Evolutionary conservation across 2,113 vertebrate species (phyloP).

Genomic region (Corythornis madagascariensis): DNA sequence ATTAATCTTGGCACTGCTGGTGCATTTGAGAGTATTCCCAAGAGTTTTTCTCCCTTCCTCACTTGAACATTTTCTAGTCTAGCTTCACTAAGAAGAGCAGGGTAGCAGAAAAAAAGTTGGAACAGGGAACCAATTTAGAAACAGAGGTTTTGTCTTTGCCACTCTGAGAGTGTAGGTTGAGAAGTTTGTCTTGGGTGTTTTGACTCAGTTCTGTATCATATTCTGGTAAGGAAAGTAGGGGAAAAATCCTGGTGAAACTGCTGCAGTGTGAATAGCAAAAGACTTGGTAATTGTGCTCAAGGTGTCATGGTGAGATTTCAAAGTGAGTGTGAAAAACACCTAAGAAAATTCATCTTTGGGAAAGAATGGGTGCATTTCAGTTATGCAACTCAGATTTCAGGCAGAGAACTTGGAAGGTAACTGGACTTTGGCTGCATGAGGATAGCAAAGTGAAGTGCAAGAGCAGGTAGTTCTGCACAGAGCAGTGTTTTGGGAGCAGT

Average conservation of each 20-base stretch:
- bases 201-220: neutral
- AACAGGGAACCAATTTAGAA: neutral
- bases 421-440: neutral
- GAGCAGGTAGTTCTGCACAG: neutral
- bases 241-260: neutral
- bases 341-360: neutral
- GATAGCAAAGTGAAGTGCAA: neutral
- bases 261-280: neutral
- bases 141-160: neutral
- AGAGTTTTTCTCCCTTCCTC: neutral
- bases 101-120: neutral
- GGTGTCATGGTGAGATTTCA: neutral
- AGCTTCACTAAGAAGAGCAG: neutral
- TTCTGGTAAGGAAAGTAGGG: neutral
- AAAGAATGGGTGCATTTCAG: neutral
- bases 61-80: neutral
- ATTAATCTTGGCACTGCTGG: neutral
- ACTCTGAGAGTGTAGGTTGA: neutral
- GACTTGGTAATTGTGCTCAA: neutral
- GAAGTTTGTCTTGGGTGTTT: neutral
- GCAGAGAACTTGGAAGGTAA: neutral
- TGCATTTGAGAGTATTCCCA: neutral
- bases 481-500: conserved; percentile 1
- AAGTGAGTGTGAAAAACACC: neutral
- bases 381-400: neutral